Base-by-base conservation (phyloP, 2,113 vertebrate genomes). In the Himantopus leucocephalus region DNA sequence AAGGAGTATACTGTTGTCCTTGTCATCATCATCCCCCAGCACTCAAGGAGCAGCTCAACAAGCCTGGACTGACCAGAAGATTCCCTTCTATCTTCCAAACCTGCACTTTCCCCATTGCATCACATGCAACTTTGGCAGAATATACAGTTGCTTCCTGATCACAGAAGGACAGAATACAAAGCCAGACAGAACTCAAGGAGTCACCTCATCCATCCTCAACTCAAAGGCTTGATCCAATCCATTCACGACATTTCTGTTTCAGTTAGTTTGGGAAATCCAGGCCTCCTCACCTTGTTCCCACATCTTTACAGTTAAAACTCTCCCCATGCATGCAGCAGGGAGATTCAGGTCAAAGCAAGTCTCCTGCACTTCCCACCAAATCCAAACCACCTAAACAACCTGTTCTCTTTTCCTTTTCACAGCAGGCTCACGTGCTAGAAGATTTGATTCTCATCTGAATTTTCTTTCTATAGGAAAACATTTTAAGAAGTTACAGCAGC, bases 21-120 rank as follows among this genome's bases (percentile, higher is more conserved):
- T 1, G 0, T 2, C 23, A 1, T 18, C 17, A 14, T 43, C 41
- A 88, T 5, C 10, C 6, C 39, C 52, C 9, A 3, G 29, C 8
- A 32, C 34, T 71, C 32, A 48, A 39, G 12, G 19, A 24, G 47
- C 6, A 78, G 55, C 43, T 56, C 62, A 74, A n/a, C 23, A 39
- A 82, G 41, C 13, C 16, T 1, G 27, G 27, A 27, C 5, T 55
- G 80, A 53, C 10, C 81, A 34, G 5, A 50, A 79, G 9, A 19
- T 23, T 83, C 35, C 32, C 22, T 76, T 83, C 19, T 7, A 5
- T 43, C 53, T 48, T 59, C 53, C 29, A 48, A 48, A 63, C 13
- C 29, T 16, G 2, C 5, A 18, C 7, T 45, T 59, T 80, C 45
- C 58, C 35, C 45, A 17, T 2, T 20, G 16, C 15, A 62, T 12